Percentiles rank a stretch among this genome's conserved stretches.
Conservation (phyloP, 2,888 invertebrate species). For the Drosophila meridiana region DNA sequence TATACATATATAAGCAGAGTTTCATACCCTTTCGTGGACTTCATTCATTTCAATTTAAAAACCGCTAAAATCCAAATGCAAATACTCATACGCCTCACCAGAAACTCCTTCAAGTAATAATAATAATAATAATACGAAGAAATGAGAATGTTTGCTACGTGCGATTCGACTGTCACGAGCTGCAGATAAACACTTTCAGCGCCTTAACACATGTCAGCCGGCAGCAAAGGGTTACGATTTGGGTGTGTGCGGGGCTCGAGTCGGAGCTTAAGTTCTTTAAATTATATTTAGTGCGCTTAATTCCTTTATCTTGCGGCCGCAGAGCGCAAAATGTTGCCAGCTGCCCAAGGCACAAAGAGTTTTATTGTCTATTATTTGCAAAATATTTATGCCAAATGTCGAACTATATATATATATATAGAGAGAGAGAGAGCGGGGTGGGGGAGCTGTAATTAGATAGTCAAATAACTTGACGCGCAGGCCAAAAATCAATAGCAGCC, state of each 20-base stretch:
- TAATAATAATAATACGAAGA: slow-evolving; percentile 20
- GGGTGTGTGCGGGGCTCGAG: neutral
- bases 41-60: slow-evolving; percentile 1
- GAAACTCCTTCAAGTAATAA: slow-evolving; percentile 5
- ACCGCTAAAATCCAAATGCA: slow-evolving; percentile 5
- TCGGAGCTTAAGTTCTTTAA: slow-evolving; percentile 24
- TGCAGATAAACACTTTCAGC: slow-evolving; percentile 53
- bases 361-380: slow-evolving; percentile 64
- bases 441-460: slow-evolving; percentile 69
- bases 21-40: neutral
- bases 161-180: slow-evolving; percentile 57
- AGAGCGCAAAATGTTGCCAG: slow-evolving; percentile 56
- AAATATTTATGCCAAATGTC: slow-evolving; percentile 81
- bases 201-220: slow-evolving; percentile 54
- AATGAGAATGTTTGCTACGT: slow-evolving; percentile 33
- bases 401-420: slow-evolving; percentile 33
- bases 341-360: slow-evolving; percentile 38
- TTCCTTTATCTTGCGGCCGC: slow-evolving; percentile 50
- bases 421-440: neutral
- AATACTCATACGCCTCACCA: slow-evolving; percentile 4
- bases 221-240: slow-evolving; percentile 47
- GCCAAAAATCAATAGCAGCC: slow-evolving; percentile 50
- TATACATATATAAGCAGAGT: no score
- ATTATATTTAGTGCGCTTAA: slow-evolving; percentile 41
- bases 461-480: slow-evolving; percentile 58